Base-by-base conservation (phyloP, 2,797 vertebrate species). In the Microctenopoma steveboyesi region DNA sequence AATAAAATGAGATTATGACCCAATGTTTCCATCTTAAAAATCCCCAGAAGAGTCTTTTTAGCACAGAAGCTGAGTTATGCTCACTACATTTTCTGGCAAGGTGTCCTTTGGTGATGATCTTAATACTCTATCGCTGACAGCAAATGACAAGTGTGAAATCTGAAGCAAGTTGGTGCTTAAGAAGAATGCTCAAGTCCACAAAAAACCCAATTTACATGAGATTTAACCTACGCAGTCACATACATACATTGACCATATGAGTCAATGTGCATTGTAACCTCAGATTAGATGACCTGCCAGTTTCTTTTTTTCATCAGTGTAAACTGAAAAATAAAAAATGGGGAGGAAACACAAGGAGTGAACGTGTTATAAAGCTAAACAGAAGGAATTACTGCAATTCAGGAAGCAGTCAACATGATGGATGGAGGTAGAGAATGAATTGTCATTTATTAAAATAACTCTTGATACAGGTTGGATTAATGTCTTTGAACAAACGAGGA, bases 1-100 rank as follows among this genome's bases (percentile, higher is more conserved):
- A 81, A 64, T 68, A 35, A 82, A 83, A 83, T 66, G n/a, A 64
- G 66, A 76, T 84, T 64, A 59, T 12, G 3, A 47, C n/a, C 50
- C 40, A 2, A 33, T 35, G 43, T 59, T 53, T 54, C 47, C 51
- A 62, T 69, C 60, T 76, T 78, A 30, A 78, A 64, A 76, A 76
- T 58, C 33, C 64, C n/a, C 49, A 60, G 27, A 57, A 42, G n/a
- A 11, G 42, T 40, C 45, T 37, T 15, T 52, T 70, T 49, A 51
- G 39, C 13, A 49, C 28, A 74, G 67, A 48, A 58, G 64, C 59
- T 53, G 52, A 79, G 45, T 67, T 50, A 15, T 52, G 40, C 69
- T 64, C 35, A 3, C 18, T 27, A 25, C 40, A 7, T 22, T 54
- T 51, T 66, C 59, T 48, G 40, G 47, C 60, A 71, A 56, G 9